Evolutionary conservation across 2,797 vertebrate genomes (phyloP).

Genomic region (Galagoides demidoff): DNA sequence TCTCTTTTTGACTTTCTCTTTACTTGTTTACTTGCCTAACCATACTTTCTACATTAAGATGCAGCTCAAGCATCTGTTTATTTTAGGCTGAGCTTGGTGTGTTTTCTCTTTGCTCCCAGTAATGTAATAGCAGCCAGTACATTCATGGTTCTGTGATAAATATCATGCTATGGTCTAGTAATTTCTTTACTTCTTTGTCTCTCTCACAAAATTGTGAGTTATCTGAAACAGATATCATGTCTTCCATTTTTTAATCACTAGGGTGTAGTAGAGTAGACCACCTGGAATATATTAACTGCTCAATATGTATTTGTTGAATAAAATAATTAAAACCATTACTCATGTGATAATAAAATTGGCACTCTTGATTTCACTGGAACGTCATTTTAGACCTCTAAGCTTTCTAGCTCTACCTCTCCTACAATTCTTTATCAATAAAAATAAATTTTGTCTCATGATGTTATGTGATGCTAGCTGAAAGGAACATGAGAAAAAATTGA

Average conservation of each 20-base stretch:
- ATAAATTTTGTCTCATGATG: neutral
- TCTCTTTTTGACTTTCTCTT: neutral
- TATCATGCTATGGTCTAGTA: neutral
- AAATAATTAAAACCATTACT: slow-evolving; percentile 45
- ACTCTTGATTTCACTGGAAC: neutral
- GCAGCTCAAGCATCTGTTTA: neutral
- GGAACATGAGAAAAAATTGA: neutral
- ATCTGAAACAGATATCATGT: neutral
- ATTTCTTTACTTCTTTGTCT: neutral
- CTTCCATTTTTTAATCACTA: neutral
- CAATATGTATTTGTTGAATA: neutral
- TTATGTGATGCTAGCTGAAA: neutral
- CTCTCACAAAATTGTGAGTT: neutral
- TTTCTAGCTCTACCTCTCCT: neutral
- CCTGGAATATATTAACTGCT: neutral
- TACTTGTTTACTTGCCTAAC: neutral
- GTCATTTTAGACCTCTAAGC: neutral
- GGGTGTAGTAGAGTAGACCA: neutral
- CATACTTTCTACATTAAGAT: neutral
- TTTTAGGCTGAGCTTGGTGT: neutral
- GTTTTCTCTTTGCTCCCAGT: neutral
- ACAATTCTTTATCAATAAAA: neutral
- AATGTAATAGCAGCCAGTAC: neutral
- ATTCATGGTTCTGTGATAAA: neutral
- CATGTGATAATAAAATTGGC: neutral